Percentiles rank a stretch among this genome's conserved stretches.
These are phyloP conservation scores for Coleophora deauratella DNA, from an alignment of 2,888 invertebrate species.

Conservation along the genomic window DNA sequence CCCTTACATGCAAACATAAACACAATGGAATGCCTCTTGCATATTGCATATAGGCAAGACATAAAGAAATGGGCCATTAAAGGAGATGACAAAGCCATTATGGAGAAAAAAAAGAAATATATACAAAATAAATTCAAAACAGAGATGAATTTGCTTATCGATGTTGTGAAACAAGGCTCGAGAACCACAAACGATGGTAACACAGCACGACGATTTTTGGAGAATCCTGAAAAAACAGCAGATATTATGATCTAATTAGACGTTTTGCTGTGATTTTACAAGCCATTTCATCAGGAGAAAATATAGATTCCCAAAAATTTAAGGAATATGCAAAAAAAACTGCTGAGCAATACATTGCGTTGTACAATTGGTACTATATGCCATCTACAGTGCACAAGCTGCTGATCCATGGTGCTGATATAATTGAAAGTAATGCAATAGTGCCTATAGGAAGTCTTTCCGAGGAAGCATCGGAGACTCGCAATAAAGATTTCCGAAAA, in stretches of 20 bases:
- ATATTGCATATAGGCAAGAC: slow-evolving; percentile 12
- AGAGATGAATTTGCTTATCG: slow-evolving; percentile 9
- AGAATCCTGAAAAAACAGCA: slow-evolving; percentile 15
- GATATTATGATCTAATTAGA: slow-evolving; percentile 11
- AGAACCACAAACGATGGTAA: slow-evolving; percentile 12
- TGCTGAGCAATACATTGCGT: slow-evolving; percentile 12
- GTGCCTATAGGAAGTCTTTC: slow-evolving; percentile 13
- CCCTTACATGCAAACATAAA: slow-evolving; percentile 10
- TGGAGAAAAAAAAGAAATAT: slow-evolving; percentile 2
- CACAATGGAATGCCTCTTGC: slow-evolving; percentile 13
- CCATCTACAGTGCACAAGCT: slow-evolving; percentile 14
- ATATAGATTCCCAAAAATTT: slow-evolving; percentile 9
- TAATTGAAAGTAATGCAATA: slow-evolving; percentile 9
- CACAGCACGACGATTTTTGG: slow-evolving; percentile 11
- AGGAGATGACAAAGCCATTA: background rate
- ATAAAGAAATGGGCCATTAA: slow-evolving; percentile 6
- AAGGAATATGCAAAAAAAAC: slow-evolving; percentile 10
- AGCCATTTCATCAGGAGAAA: slow-evolving; percentile 11
- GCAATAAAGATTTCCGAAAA: too few species aligned
- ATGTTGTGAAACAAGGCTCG: slow-evolving; percentile 11
- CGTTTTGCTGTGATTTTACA: slow-evolving; percentile 15
- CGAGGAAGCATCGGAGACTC: slow-evolving; percentile 15
- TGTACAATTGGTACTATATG: slow-evolving; percentile 17
- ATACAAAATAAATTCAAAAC: slow-evolving; percentile 7
- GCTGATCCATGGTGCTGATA: slow-evolving; percentile 14